Conservation (phyloP, 2,888 invertebrate genomes). For the Malachius bipustulatus region DNA sequence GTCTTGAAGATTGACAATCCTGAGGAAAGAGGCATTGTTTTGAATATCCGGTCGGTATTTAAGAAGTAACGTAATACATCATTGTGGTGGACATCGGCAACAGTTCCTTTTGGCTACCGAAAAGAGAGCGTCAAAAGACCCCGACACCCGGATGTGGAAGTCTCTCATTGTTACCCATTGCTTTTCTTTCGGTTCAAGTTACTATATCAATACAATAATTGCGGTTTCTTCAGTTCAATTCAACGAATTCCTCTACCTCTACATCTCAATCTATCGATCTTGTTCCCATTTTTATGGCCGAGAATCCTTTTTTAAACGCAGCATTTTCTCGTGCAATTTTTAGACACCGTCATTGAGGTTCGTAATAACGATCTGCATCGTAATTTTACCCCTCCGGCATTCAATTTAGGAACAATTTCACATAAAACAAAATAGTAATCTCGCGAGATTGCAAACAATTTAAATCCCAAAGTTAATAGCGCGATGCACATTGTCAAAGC, state of each 20-base stretch:
- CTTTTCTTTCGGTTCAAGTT: neutral
- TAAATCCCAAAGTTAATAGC: conserved; percentile 20
- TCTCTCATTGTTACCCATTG: neutral
- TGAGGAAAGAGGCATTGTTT: conserved; percentile 8
- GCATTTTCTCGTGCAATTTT: no score
- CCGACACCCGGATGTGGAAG: conserved; percentile 22
- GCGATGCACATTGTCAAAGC: conserved; percentile 22
- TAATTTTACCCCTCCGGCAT: neutral
- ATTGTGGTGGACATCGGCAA: conserved; percentile 14
- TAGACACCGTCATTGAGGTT: no score
- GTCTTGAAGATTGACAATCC: no score
- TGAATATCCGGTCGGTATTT: conserved; percentile 15
- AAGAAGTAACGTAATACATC: conserved; percentile 15
- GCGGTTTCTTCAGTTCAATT: conserved; percentile 4
- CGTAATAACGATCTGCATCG: no score
- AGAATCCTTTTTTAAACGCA: no score
- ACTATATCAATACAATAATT: no score
- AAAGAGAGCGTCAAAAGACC: conserved; percentile 13
- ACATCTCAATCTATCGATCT: neutral
- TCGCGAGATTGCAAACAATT: conserved; percentile 17
- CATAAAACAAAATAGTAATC: conserved; percentile 2
- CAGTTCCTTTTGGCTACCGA: conserved; percentile 15
- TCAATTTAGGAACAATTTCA: neutral
- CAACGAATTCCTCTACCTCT: neutral
- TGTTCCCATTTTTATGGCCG: neutral